A percentile compares a stretch with the other conserved stretches of the same genome.
These are phyloP conservation scores for Trichoplusia ni DNA, from an alignment of 1,140 invertebrate genomes.

Conservation along the genomic window DNA sequence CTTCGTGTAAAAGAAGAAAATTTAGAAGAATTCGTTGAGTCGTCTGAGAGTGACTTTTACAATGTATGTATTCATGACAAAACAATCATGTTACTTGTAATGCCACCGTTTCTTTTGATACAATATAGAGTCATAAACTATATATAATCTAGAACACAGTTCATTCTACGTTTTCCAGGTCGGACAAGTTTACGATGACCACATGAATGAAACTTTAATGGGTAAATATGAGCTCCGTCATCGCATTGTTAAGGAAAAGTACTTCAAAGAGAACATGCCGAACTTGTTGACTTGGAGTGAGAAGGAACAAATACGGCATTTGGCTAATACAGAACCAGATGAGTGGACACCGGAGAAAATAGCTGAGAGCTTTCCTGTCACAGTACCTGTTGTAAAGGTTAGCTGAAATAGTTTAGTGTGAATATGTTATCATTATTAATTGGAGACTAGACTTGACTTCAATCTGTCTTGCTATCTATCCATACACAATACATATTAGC, in stretches of 20 bases:
- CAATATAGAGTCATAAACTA: no score
- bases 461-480: no score
- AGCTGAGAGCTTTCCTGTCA: constrained; percentile 90
- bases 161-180: constrained; percentile 50
- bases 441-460: no score
- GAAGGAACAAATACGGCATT: constrained; percentile 89
- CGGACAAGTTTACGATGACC: constrained; percentile 61
- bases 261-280: constrained; percentile 86
- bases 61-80: no score
- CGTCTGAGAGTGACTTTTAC: constrained; percentile 65
- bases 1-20: constrained; percentile 58
- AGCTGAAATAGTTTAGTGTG: not conserved
- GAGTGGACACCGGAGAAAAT: constrained; percentile 89
- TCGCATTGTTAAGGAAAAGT: constrained; percentile 87
- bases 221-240: constrained; percentile 70
- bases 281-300: constrained; percentile 92
- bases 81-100: no score
- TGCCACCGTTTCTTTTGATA: no score
- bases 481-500: no score
- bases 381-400: constrained; percentile 83
- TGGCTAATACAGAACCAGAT: constrained; percentile 85
- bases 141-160: no score
- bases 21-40: constrained; percentile 64
- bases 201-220: constrained; percentile 62
- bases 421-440: not conserved